A percentile compares a stretch with the other conserved stretches of the same genome.
Evolutionary conservation across 2,888 invertebrate species (phyloP).

Genomic region (Aphodius sticticus): DNA sequence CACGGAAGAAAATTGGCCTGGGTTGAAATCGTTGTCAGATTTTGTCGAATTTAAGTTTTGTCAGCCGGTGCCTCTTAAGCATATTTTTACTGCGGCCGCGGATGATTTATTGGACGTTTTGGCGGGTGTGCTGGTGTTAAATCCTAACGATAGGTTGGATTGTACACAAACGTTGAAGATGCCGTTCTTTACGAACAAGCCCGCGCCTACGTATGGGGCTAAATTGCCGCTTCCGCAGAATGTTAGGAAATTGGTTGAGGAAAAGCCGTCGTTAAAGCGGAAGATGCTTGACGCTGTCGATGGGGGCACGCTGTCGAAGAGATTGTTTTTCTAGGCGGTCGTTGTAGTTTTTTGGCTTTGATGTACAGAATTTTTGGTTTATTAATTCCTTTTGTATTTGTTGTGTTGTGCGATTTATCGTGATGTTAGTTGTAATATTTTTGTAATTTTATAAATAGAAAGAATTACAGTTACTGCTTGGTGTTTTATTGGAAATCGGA

Average conservation of each 20-base stretch:
- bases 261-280: conserved; percentile 77
- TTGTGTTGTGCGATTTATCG: too few species aligned
- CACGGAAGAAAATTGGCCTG: conserved; percentile 91
- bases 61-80: conserved; percentile 82
- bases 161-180: conserved; percentile 87
- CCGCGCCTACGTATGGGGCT: conserved; percentile 84
- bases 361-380: too few species aligned
- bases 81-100: conserved; percentile 95
- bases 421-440: neutral
- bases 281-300: conserved; percentile 77
- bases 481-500: neutral
- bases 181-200: conserved; percentile 91
- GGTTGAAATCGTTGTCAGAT: conserved; percentile 82
- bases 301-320: conserved; percentile 73
- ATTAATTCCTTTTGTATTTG: too few species aligned
- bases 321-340: conserved; percentile 67
- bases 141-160: conserved; percentile 83
- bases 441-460: neutral
- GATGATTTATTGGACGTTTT: conserved; percentile 90
- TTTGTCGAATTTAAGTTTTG: conserved; percentile 92
- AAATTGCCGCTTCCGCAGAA: conserved; percentile 82
- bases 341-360: neutral
- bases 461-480: neutral
- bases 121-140: conserved; percentile 77
- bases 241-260: conserved; percentile 67